Conservation (phyloP, 2,888 invertebrate genomes). For the Gymnosoma rotundatum region DNA sequence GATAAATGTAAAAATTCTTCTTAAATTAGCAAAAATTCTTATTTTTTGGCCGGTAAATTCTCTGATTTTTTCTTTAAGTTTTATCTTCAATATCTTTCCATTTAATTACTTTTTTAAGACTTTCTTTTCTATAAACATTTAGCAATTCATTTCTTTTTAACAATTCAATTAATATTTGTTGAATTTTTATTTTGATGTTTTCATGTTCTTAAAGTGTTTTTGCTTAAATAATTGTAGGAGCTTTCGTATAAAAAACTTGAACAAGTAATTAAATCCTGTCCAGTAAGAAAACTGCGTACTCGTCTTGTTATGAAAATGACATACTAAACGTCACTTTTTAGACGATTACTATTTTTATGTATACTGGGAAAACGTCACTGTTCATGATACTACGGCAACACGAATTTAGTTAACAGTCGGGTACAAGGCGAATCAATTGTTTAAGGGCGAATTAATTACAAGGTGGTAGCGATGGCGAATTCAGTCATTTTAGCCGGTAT, state of each 20-base stretch:
- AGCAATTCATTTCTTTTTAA: constrained; percentile 22
- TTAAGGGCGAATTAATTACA: too few relatives aligned
- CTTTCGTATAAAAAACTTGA: constrained; percentile 56
- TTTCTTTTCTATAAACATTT: constrained; percentile 27
- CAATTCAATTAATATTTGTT: constrained; percentile 12
- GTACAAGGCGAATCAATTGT: too few relatives aligned
- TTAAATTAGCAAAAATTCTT: constrained; percentile 24
- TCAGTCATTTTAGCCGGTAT: too few relatives aligned
- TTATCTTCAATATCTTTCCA: constrained; percentile 19
- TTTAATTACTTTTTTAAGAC: constrained; percentile 43
- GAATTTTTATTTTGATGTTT: constrained; percentile 35
- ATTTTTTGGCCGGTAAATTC: constrained; percentile 46
- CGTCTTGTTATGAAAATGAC: constrained; percentile 68
- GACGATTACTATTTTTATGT: constrained; percentile 71
- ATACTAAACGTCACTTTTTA: constrained; percentile 72
- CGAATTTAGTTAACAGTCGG: not conserved
- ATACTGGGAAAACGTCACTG: constrained; percentile 70
- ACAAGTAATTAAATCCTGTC: constrained; percentile 57
- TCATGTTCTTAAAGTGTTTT: constrained; percentile 23
- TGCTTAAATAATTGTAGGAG: constrained; percentile 20
- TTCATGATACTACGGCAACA: constrained; percentile 22
- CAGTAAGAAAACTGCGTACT: constrained; percentile 65
- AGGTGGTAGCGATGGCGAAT: too few relatives aligned
- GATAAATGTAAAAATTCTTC: not conserved
- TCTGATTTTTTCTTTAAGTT: constrained; percentile 17